phyloP scores from a whole-genome alignment of 2,113 vertebrate genomes.

The Cardinalis cardinalis region DNA sequence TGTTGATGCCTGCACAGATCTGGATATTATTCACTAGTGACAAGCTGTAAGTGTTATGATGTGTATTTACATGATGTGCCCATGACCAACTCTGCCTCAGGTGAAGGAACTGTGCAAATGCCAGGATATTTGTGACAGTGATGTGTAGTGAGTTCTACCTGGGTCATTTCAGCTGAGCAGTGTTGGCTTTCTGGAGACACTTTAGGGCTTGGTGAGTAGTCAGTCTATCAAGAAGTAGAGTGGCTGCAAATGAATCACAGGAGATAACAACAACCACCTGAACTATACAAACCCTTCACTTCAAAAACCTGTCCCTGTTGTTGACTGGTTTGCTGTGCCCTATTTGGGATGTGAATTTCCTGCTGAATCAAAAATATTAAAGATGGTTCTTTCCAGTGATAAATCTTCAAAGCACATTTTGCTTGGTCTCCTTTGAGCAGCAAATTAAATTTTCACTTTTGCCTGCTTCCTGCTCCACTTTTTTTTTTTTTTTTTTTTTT shows the following conservation, averaged over 20 bases:
- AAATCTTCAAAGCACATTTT: background rate
- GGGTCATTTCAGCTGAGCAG: background rate
- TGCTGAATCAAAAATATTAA: background rate
- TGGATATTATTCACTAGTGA: background rate
- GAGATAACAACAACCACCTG: background rate
- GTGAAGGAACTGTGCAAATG: background rate
- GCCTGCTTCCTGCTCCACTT: background rate
- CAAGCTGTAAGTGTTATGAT: background rate
- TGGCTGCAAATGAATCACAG: background rate
- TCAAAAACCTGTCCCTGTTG: background rate
- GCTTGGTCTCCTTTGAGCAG: background rate
- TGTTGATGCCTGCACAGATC: background rate
- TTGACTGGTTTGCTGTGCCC: background rate
- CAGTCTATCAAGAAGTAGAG: background rate
- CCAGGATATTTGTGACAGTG: background rate
- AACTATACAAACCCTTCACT: background rate
- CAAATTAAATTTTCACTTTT: conserved; percentile 1
- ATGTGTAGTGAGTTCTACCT: background rate
- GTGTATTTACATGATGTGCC: background rate
- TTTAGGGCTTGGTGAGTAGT: background rate
- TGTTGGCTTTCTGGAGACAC: background rate
- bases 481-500: background rate
- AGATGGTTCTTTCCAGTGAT: background rate
- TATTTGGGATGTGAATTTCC: background rate
- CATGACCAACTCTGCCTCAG: background rate